A percentile compares a stretch with the other conserved stretches of the same genome.
Conservation (phyloP, 2,113 vertebrate genomes). For the Pachycephala philippinensis region DNA sequence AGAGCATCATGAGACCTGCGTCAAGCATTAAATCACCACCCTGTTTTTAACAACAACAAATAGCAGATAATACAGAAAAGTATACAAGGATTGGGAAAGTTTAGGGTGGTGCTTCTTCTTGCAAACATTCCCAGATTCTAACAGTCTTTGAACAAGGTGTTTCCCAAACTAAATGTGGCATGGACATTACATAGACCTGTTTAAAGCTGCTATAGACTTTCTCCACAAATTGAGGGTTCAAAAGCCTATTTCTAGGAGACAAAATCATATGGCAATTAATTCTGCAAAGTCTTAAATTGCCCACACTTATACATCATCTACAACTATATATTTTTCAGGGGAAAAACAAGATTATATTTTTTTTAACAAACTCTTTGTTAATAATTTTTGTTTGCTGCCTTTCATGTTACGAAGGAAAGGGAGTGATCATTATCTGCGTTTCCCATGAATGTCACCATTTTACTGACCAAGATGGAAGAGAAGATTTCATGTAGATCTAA, state of each 20-base stretch:
- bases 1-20: background rate
- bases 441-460: background rate
- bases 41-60: background rate
- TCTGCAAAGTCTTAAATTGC: background rate
- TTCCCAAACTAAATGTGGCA: background rate
- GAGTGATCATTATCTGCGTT: background rate
- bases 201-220: background rate
- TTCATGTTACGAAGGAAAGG: background rate
- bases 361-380: background rate
- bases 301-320: background rate
- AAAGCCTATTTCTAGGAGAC: background rate
- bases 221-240: background rate
- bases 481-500: background rate
- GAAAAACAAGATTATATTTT: background rate
- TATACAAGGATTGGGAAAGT: background rate
- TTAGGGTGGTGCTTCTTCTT: background rate
- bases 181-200: background rate
- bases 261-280: background rate
- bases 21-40: background rate
- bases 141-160: background rate
- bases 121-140: background rate
- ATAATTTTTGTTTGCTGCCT: background rate
- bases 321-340: background rate
- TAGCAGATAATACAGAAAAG: background rate
- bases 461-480: background rate